Evolutionary conservation across 2,113 vertebrate genomes (phyloP).

Genomic region (Carlito syrichta): DNA sequence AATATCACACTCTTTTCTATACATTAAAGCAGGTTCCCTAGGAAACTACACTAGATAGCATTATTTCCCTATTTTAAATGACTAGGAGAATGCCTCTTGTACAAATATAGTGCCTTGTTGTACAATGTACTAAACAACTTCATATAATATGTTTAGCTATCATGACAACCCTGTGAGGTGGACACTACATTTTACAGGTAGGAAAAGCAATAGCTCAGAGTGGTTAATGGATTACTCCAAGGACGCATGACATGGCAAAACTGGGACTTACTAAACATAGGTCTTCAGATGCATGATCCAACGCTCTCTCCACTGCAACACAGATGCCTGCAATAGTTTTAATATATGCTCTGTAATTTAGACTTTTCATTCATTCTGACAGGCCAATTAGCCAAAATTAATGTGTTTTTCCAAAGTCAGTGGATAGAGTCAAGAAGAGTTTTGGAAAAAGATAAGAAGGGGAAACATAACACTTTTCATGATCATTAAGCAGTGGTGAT

Average conservation of each 20-base stretch:
- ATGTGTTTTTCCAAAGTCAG: constrained; percentile 33
- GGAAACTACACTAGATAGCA: neutral
- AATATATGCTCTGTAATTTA: constrained; percentile 55
- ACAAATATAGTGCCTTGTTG: neutral
- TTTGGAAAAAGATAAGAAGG: constrained; percentile 5
- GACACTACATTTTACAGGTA: constrained; percentile 31
- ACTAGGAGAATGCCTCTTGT: neutral
- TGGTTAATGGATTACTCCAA: neutral
- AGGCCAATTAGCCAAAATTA: constrained; percentile 39
- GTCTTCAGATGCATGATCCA: neutral
- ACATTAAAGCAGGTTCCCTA: neutral
- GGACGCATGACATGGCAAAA: neutral
- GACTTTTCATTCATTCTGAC: constrained; percentile 48
- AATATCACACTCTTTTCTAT: neutral
- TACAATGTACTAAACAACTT: neutral
- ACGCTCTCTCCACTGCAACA: neutral
- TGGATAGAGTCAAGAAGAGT: neutral
- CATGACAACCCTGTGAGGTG: neutral
- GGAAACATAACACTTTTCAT: neutral
- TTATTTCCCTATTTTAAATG: constrained; percentile 31
- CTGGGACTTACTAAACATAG: neutral
- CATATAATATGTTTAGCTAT: neutral
- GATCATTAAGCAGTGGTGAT: constrained; percentile 7
- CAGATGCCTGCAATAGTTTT: neutral
- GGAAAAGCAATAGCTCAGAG: neutral